Evolutionary conservation across 2,113 vertebrate genomes (phyloP).

Genomic region (Nothoprocta perdicaria): DNA sequence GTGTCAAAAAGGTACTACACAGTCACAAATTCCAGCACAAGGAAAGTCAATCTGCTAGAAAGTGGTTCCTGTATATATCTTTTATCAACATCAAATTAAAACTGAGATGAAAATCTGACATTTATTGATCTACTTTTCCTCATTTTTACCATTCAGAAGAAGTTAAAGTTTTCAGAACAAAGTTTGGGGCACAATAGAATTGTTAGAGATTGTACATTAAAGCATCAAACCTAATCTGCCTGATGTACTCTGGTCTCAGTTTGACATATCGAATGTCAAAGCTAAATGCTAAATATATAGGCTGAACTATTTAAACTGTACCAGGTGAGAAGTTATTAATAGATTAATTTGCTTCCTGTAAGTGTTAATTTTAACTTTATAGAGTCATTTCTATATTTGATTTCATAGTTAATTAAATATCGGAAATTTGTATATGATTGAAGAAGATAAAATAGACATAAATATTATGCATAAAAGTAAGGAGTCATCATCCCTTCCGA

Average conservation of each 20-base stretch:
- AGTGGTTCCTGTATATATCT: not conserved
- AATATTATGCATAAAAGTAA: not conserved
- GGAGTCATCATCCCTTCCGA: not conserved
- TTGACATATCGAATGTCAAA: not conserved
- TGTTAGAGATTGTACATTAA: not conserved
- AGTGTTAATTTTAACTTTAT: not conserved
- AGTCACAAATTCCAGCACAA: not conserved
- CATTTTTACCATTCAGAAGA: not conserved
- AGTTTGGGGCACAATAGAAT: not conserved
- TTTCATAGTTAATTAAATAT: not conserved
- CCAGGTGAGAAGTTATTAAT: not conserved
- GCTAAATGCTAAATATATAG: not conserved
- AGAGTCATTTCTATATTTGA: not conserved
- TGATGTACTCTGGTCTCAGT: not conserved
- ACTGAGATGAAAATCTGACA: not conserved
- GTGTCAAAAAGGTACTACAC: not conserved
- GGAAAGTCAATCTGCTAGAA: not conserved
- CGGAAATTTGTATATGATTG: not conserved
- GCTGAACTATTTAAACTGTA: not conserved
- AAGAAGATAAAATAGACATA: not conserved
- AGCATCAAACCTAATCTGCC: not conserved
- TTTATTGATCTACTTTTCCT: not conserved
- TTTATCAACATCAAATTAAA: not conserved
- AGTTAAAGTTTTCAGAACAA: rapidly evolving
- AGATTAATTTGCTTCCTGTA: not conserved